Evolutionary conservation across 1,140 invertebrate genomes (phyloP).

Genomic region (Latrodectus geometricus): DNA sequence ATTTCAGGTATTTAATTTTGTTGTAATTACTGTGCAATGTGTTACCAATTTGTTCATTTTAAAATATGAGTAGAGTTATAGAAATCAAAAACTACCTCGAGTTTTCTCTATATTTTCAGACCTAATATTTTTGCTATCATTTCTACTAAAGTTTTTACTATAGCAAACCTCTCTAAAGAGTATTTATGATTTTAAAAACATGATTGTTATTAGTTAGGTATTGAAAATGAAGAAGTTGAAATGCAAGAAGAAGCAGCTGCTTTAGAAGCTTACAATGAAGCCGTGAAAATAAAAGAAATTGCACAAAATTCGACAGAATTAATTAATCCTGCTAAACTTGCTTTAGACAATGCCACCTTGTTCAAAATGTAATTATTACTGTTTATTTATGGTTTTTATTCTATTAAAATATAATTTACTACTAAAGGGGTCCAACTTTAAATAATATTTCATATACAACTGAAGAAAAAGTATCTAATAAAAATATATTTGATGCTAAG

Average conservation of each 20-base stretch:
- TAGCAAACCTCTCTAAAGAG: background rate
- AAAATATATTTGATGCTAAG: no score
- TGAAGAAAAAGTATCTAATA: no score
- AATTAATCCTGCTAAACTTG: conserved; percentile 49
- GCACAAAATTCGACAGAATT: conserved; percentile 52
- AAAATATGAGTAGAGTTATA: background rate
- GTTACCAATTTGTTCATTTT: no score
- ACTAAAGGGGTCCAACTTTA: no score
- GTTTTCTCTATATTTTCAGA: background rate
- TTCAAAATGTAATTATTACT: background rate
- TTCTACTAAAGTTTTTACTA: background rate
- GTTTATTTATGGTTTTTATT: no score
- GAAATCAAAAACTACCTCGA: background rate
- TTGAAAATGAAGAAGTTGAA: conserved; percentile 48
- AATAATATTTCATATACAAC: no score
- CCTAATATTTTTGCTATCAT: background rate
- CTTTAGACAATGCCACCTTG: background rate
- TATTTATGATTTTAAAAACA: background rate
- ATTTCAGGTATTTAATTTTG: conserved; percentile 46
- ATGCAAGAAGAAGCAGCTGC: conserved; percentile 47
- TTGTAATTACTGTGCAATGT: background rate
- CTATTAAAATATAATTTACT: no score
- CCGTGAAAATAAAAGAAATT: conserved; percentile 37
- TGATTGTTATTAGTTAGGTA: conserved; percentile 18
- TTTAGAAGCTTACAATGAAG: conserved; percentile 26